phyloP scores from a whole-genome alignment of 2,797 vertebrate species.

The Kryptolebias ocellatus region DNA sequence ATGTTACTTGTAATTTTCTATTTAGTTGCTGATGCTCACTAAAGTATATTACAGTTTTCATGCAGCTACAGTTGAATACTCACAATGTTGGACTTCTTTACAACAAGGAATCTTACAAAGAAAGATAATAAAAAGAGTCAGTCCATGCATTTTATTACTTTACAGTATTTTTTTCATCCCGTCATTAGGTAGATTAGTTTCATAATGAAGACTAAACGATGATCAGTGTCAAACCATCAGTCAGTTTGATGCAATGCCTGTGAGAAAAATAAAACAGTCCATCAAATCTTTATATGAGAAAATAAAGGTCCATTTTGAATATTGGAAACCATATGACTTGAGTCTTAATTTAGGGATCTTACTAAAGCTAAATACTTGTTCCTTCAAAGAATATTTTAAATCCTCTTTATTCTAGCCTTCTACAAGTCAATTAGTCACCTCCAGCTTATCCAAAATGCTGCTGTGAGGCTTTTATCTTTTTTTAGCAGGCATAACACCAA shows the following conservation, averaged over 20 bases:
- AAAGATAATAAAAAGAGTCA: too few relatives aligned
- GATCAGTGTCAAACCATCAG: too few relatives aligned
- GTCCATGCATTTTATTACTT: too few relatives aligned
- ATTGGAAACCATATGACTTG: too few relatives aligned
- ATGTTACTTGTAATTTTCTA: background rate
- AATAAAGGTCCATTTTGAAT: too few relatives aligned
- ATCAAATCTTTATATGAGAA: too few relatives aligned
- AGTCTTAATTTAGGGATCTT: background rate
- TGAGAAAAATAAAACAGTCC: too few relatives aligned
- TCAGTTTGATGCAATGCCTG: too few relatives aligned
- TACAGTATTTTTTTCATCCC: too few relatives aligned
- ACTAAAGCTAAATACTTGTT: background rate
- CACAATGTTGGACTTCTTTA: background rate
- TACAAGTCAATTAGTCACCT: constrained; percentile 18
- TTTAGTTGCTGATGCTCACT: background rate
- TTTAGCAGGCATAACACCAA: constrained; percentile 23
- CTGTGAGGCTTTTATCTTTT: constrained; percentile 31
- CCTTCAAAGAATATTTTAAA: background rate
- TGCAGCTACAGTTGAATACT: background rate
- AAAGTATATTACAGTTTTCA: too few relatives aligned
- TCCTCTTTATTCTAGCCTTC: constrained; percentile 8
- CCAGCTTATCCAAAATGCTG: constrained; percentile 21
- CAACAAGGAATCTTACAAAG: background rate
- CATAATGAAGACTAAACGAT: background rate
- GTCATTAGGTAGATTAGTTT: background rate